A percentile compares a stretch with the other conserved stretches of the same genome.
These are phyloP conservation scores for Epizoanthus scotinus DNA, from an alignment of 92 coral and sea anemone genomes.

Conservation along the genomic window DNA sequence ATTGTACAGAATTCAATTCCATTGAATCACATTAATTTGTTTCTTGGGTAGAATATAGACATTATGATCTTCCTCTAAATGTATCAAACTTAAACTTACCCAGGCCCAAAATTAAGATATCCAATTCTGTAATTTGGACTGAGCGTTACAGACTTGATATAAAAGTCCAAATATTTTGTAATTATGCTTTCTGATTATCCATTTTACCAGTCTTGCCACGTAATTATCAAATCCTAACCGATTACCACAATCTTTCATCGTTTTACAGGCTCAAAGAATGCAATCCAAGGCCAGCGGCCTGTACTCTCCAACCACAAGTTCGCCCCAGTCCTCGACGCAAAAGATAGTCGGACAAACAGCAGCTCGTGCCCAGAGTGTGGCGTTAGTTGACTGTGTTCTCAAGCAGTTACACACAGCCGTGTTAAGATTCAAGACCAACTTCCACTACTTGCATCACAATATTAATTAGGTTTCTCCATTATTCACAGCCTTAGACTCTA, in stretches of 20 bases:
- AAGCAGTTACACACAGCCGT: slow-evolving; percentile 2
- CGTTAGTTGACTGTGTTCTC: slow-evolving; percentile 13
- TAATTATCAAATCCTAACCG: neutral
- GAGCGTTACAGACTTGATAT: no score
- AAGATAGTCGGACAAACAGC: neutral
- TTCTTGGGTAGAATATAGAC: no score
- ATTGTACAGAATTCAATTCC: no score
- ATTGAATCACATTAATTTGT: no score
- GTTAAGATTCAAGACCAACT: neutral
- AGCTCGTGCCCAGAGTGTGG: neutral
- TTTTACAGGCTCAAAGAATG: slow-evolving; percentile 1
- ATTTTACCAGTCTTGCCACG: no score
- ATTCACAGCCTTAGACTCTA: no score
- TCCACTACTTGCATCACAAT: slow-evolving; percentile 15
- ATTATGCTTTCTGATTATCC: no score
- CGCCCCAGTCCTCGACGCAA: neutral
- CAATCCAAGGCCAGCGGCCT: neutral
- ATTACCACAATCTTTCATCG: neutral
- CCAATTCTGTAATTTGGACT: no score
- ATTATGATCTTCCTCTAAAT: no score
- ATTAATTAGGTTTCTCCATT: neutral
- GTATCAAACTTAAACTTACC: no score
- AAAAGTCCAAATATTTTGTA: no score
- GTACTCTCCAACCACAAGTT: neutral
- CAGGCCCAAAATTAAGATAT: no score